Conservation (phyloP, 2,888 invertebrate genomes). For the Bellardia bayeri region DNA sequence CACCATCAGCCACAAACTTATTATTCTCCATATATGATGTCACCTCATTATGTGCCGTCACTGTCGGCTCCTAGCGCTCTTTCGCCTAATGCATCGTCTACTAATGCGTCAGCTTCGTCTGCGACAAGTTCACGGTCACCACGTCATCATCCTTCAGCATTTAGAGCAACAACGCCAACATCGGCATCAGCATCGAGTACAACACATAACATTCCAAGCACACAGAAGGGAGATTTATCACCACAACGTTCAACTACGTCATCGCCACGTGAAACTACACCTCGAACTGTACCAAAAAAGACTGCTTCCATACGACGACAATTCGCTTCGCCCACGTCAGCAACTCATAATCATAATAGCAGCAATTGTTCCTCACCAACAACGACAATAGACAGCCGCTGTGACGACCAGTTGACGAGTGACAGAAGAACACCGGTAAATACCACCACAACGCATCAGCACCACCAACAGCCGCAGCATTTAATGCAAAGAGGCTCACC, state of each 20-base stretch:
- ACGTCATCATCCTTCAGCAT: conserved; percentile 73
- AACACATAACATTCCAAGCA: conserved; percentile 78
- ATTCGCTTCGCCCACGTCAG: conserved; percentile 84
- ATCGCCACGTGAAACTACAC: conserved; percentile 80
- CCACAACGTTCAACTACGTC: conserved; percentile 80
- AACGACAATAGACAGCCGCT: conserved; percentile 73
- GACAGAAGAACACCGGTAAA: conserved; percentile 71
- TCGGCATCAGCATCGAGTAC: conserved; percentile 67
- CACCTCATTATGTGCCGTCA: conserved; percentile 79
- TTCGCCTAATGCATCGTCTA: conserved; percentile 73
- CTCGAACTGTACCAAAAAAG: conserved; percentile 84
- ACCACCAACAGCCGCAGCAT: conserved; percentile 76
- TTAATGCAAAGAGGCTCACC: conserved; percentile 80
- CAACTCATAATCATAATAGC: conserved; percentile 57
- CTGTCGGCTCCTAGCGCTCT: conserved; percentile 66
- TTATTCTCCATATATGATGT: conserved; percentile 81
- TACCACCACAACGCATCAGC: conserved; percentile 75
- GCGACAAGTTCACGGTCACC: conserved; percentile 72
- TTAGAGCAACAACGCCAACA: conserved; percentile 72
- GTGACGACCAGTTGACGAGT: conserved; percentile 70
- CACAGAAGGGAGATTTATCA: conserved; percentile 77
- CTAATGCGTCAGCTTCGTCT: conserved; percentile 44
- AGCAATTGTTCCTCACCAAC: conserved; percentile 79
- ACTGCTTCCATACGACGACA: conserved; percentile 84
- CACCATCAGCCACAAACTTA: conserved; percentile 79